Evolutionary conservation across 2,113 vertebrate genomes (phyloP).

Genomic region (Lontra canadensis): DNA sequence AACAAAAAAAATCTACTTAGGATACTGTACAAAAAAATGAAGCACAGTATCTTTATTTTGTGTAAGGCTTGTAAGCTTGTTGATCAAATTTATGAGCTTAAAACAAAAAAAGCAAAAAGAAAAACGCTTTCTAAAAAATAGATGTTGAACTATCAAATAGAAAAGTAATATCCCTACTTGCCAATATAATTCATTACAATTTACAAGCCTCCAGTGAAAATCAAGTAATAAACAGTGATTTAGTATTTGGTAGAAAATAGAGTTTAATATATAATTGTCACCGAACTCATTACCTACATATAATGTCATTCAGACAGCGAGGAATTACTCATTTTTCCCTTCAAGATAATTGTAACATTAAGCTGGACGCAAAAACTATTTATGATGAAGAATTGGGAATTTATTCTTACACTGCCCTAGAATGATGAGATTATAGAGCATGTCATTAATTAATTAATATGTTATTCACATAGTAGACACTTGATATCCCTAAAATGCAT

Average conservation of each 20-base stretch:
- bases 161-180: slow-evolving; percentile 13
- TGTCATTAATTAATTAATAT: slow-evolving; percentile 56
- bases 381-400: slow-evolving; percentile 31
- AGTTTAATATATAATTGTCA: slow-evolving; percentile 35
- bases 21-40: background rate
- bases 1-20: background rate
- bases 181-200: slow-evolving; percentile 46
- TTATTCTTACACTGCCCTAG: background rate
- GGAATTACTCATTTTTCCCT: slow-evolving; percentile 43
- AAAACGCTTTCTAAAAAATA: slow-evolving; percentile 34
- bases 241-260: slow-evolving; percentile 42
- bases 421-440: background rate
- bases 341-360: slow-evolving; percentile 45
- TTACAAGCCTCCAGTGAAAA: slow-evolving; percentile 33
- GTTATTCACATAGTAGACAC: background rate
- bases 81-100: slow-evolving; percentile 43
- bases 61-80: slow-evolving; percentile 8
- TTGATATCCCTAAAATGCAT: background rate
- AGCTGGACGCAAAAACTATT: slow-evolving; percentile 40
- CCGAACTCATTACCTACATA: slow-evolving; percentile 8
- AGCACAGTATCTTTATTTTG: background rate
- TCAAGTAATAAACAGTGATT: slow-evolving; percentile 43
- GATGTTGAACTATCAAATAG: slow-evolving; percentile 40
- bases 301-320: background rate
- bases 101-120: slow-evolving; percentile 29